Base-by-base conservation (phyloP, 2,113 vertebrate genomes). In the Lepus timidus region DNA sequence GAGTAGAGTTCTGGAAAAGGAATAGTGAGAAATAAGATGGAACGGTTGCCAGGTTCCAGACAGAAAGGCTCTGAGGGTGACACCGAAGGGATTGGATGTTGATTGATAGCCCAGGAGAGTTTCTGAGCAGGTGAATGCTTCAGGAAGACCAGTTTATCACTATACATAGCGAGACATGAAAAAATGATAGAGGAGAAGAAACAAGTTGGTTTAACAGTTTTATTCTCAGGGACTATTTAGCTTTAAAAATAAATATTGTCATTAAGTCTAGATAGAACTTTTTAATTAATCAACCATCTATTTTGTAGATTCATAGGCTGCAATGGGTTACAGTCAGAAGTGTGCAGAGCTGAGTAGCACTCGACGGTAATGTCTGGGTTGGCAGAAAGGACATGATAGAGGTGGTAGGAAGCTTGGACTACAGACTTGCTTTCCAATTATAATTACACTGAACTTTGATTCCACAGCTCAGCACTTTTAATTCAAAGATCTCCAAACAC, bases 401-500 rank as follows among this genome's bases (percentile, higher is more conserved):
- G 65, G 75, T 10, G 2, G 36, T 76, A 36, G 67, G 44, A 67
- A 68, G 78, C 29, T 2, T 2, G 51, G 31, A 93, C 25, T 19
- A 65, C 62, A 89, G 87, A 96, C 90, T 95, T 91, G 93, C 93
- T 67, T 94, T 94, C 67, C 91, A 94, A 44, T 94, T 96, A 80
- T 84, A 94, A 90, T 88, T 90, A 70, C 87, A 52, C 82, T 64
- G 71, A 96, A 96, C 75, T 87, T 93, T 62, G 88, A 95, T 86
- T 95, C 90, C 5, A 92, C 62, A 17, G 90, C 85, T 97, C 86
- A 97, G 96, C 93, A 95, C 96, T 97, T 96, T 97, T 96, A 96
- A 97, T 97, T 97, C 95, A 96, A 93, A 96, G 94, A 97, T 96
- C 90, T 97, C 95, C 52, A 87, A 95, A 97, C 52, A 78, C 91